phyloP scores from a whole-genome alignment of 2,113 vertebrate species.

The Scophthalmus maximus region DNA sequence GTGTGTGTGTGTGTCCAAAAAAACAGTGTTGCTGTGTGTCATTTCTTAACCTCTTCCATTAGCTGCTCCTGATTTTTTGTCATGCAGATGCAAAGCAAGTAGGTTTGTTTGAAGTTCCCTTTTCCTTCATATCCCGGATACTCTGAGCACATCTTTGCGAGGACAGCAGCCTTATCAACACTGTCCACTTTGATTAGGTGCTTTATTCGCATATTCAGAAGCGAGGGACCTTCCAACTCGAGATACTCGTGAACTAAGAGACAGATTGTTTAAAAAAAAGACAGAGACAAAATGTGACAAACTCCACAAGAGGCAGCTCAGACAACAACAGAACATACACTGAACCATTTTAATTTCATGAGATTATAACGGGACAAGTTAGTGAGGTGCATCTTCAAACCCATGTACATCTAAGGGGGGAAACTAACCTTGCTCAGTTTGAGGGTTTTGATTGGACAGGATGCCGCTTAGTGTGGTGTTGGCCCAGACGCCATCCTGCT shows the following conservation, averaged over 20 bases:
- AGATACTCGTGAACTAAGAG: slow-evolving; percentile 91
- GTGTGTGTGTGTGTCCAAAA: no score
- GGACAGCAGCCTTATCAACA: slow-evolving; percentile 89
- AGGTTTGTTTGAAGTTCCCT: slow-evolving; percentile 97
- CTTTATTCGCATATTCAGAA: slow-evolving; percentile 98
- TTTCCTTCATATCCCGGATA: slow-evolving; percentile 94
- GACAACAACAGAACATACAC: not conserved
- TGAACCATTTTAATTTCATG: not conserved
- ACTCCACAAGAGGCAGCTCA: not conserved
- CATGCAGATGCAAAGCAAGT: slow-evolving; percentile 96
- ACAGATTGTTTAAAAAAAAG: not conserved
- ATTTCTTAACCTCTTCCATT: slow-evolving; percentile 91
- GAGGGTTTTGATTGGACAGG: slow-evolving; percentile 89
- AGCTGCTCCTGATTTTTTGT: slow-evolving; percentile 93
- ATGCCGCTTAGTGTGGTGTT: slow-evolving; percentile 90
- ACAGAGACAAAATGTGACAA: not conserved
- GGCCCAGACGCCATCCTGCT: slow-evolving; percentile 94
- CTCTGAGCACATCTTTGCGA: slow-evolving; percentile 95
- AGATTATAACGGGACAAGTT: not conserved
- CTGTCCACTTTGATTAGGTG: slow-evolving; percentile 96
- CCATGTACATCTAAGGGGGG: not conserved
- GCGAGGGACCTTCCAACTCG: slow-evolving; percentile 89
- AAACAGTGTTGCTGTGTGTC: not conserved
- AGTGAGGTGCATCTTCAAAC: not conserved
- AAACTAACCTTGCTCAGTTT: slow-evolving; percentile 89